phyloP scores from a whole-genome alignment of 2,888 invertebrate genomes.

The Nebria salina region DNA sequence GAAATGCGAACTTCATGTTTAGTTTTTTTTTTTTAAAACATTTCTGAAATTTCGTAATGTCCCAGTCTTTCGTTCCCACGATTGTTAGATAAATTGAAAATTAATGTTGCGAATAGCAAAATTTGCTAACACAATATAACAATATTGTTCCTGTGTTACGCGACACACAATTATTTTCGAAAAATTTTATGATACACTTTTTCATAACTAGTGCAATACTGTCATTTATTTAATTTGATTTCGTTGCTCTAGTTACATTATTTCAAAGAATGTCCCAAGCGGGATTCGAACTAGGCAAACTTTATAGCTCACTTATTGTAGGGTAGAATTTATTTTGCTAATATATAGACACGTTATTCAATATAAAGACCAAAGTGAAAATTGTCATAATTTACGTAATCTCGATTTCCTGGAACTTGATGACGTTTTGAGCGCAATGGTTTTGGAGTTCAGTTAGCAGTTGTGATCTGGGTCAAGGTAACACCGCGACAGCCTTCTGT shows the following conservation, averaged over 20 bases:
- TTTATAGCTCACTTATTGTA: no score
- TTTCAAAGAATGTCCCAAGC: no score
- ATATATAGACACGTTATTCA: no score
- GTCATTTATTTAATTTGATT: no score
- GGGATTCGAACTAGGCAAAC: no score
- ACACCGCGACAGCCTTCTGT: background rate
- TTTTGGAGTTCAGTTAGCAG: background rate
- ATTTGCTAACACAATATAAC: background rate
- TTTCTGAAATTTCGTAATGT: background rate
- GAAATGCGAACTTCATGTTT: background rate
- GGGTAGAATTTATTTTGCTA: no score
- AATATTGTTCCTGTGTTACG: background rate
- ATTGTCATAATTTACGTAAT: background rate
- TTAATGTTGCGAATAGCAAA: background rate
- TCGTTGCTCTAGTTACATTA: no score
- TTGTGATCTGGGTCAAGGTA: background rate
- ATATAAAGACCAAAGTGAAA: background rate
- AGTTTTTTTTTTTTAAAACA: background rate
- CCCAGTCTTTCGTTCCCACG: background rate
- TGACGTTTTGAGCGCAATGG: background rate
- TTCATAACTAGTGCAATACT: background rate
- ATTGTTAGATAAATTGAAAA: slow-evolving; percentile 1
- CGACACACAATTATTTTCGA: background rate
- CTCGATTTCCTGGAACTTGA: background rate
- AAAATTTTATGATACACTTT: background rate